Percentiles rank a stretch among this genome's conserved stretches.
Evolutionary conservation across 1,140 invertebrate genomes (phyloP).

Genomic region (Harpegnathos saltator): DNA sequence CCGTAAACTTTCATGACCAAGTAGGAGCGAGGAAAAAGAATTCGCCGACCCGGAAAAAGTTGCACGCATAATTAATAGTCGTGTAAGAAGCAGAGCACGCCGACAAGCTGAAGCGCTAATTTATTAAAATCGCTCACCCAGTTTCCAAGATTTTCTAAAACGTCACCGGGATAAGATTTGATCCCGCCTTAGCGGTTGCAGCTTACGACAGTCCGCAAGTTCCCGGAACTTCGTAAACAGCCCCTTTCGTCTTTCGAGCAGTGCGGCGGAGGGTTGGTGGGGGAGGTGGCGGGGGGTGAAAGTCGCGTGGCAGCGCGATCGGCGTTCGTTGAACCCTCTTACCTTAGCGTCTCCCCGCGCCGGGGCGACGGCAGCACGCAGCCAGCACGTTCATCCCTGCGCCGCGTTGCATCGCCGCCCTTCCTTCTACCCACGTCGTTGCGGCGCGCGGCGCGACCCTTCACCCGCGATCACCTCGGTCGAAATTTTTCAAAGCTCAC

Average conservation of each 20-base stretch:
- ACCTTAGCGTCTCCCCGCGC: constrained; percentile 71
- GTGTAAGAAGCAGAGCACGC: too few species aligned
- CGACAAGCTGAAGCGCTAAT: not conserved
- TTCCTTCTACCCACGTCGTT: constrained; percentile 21
- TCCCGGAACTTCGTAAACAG: constrained; percentile 26
- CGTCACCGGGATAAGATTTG: not conserved
- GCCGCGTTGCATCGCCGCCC: constrained; percentile 56
- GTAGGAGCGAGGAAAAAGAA: not conserved
- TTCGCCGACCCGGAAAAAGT: too few species aligned
- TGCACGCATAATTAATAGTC: not conserved
- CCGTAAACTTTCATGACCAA: not conserved
- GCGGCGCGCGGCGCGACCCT: constrained; percentile 22
- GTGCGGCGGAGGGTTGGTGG: not conserved
- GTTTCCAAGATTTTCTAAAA: not conserved
- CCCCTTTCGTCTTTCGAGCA: not conserved
- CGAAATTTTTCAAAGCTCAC: constrained; percentile 32
- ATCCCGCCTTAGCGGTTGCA: not conserved
- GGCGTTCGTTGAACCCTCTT: constrained; percentile 74
- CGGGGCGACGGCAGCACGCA: constrained; percentile 62
- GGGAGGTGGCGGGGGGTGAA: not conserved
- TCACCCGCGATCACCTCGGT: constrained; percentile 1
- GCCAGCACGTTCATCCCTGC: constrained; percentile 68
- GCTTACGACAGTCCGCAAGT: constrained; percentile 22
- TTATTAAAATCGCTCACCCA: too few species aligned
- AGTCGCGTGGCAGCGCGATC: constrained; percentile 57